Percentiles rank a stretch among this genome's conserved stretches.
phyloP scores from a whole-genome alignment of 1,140 invertebrate genomes.

The Zophobas morio region DNA sequence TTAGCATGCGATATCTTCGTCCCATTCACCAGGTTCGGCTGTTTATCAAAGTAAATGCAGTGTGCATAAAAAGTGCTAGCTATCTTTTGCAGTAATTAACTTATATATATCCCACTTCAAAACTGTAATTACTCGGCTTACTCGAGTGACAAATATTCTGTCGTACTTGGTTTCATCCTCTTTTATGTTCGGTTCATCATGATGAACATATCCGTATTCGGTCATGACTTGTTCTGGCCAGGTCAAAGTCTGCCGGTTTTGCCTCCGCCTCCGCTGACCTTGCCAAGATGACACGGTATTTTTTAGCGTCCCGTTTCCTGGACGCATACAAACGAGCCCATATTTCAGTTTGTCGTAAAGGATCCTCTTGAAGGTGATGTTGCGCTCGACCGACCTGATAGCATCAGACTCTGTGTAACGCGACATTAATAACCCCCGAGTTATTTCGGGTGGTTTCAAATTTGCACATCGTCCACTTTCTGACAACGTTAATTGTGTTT shows the following conservation, averaged over 20 bases:
- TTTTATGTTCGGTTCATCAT: background rate
- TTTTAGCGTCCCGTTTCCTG: conserved; percentile 47
- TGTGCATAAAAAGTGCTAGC: too few relatives aligned
- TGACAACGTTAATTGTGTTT: conserved; percentile 14
- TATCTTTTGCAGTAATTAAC: too few relatives aligned
- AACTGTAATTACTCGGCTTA: background rate
- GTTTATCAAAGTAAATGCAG: too few relatives aligned
- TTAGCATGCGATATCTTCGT: too few relatives aligned
- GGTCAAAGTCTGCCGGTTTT: conserved; percentile 45
- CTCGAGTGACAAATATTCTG: background rate
- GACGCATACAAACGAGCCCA: conserved; percentile 51
- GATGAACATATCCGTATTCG: conserved; percentile 33
- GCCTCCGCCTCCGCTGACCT: conserved; percentile 44
- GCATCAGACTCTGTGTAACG: conserved; percentile 16
- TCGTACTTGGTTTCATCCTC: background rate
- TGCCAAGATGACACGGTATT: conserved; percentile 49
- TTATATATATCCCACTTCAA: background rate
- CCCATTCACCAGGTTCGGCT: too few relatives aligned
- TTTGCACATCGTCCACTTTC: conserved; percentile 29
- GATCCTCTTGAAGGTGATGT: conserved; percentile 43
- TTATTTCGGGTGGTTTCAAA: conserved; percentile 13
- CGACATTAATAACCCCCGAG: conserved; percentile 22
- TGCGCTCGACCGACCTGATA: conserved; percentile 29
- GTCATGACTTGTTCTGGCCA: conserved; percentile 41
- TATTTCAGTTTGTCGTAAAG: conserved; percentile 44